Evolutionary conservation across 2,888 invertebrate genomes (phyloP), one percentile per base, ranked within the genome.

Genomic region (Epicampocera succincta): DNA sequence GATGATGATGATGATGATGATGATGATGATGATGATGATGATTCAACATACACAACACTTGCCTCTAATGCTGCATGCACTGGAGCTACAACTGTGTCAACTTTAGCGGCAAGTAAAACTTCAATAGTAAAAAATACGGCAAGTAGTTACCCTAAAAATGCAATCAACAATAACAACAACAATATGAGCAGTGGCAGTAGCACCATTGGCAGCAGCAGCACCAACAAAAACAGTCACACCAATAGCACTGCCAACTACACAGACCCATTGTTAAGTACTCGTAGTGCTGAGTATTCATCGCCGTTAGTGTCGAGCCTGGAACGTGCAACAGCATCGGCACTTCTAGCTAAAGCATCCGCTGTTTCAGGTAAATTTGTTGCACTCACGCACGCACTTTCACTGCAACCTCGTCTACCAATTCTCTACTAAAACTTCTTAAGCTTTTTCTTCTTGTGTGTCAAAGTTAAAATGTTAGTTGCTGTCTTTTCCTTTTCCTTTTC

Each of bases 221-320:
- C 3, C 25, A 25, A 5, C 25, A 25, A 2, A 85, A 76, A 86
- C 84, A 80, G 81, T 84, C 83, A 85, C 85, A 84, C 85, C 87
- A 83, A 85, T 33, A 40, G 17, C 56, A 42, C 15, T 63, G 40
- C 3, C 86, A 72, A 84, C 86, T 74, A 84, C 85, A 13, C 38
- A 65, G 81, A 85, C 86, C 83, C 83, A 85, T 85, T 84, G 84
- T 85, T 86, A 84, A 87, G 85, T 86, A 84, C 86, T 86, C 81
- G 2, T n/a, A n/a, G n/a, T n/a, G n/a, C 56, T 54, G 71, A 80
- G 65, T 68, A 60, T 69, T 46, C 29, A 52, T 81, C 81, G 46
- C 54, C 71, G 71, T 71, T 82, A 78, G 54, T 69, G 46, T 71
- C 74, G 65, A 60, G 65, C 74, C 71, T 78, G 33, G 77, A 83